phyloP scores from a whole-genome alignment of 2,888 invertebrate species.

The Entomobrya proxima region DNA sequence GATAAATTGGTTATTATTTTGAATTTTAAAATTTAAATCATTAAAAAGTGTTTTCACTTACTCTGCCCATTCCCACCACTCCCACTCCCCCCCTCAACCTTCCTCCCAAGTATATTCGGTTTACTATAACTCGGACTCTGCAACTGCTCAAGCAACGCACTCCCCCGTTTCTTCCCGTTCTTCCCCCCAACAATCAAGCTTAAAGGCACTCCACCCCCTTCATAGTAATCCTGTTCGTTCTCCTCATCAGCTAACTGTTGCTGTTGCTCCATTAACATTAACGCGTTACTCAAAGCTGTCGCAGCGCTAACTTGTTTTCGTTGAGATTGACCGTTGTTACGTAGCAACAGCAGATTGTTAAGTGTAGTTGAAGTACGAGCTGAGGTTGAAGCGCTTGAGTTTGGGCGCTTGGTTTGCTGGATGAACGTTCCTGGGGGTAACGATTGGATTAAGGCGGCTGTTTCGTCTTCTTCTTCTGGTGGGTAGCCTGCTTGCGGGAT shows the following conservation, averaged over 20 bases:
- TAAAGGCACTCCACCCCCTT: constrained; percentile 3
- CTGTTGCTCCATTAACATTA: background rate
- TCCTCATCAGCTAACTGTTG: constrained; percentile 37
- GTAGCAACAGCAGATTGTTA: constrained; percentile 14
- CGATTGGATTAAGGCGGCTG: background rate
- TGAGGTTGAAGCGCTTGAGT: background rate
- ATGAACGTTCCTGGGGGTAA: constrained; percentile 39
- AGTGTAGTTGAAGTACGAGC: constrained; percentile 26
- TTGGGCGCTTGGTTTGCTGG: background rate
- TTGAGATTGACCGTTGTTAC: background rate
- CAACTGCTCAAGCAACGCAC: constrained; percentile 52
- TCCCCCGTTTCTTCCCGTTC: constrained; percentile 51
- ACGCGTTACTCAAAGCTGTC: background rate
- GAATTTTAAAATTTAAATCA: too few species aligned
- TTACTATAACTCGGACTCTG: constrained; percentile 27
- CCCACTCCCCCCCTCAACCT: constrained; percentile 25
- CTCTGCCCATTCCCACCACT: background rate
- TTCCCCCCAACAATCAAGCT: background rate
- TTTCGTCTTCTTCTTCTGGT: constrained; percentile 27
- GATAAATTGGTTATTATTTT: too few species aligned
- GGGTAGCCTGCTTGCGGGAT: constrained; percentile 47
- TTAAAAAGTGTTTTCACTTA: background rate
- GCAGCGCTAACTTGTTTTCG: background rate
- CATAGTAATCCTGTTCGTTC: constrained; percentile 33
- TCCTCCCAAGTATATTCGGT: constrained; percentile 60